phyloP scores from a whole-genome alignment of 2,888 invertebrate genomes.

The Drosophila nr. fundita region DNA sequence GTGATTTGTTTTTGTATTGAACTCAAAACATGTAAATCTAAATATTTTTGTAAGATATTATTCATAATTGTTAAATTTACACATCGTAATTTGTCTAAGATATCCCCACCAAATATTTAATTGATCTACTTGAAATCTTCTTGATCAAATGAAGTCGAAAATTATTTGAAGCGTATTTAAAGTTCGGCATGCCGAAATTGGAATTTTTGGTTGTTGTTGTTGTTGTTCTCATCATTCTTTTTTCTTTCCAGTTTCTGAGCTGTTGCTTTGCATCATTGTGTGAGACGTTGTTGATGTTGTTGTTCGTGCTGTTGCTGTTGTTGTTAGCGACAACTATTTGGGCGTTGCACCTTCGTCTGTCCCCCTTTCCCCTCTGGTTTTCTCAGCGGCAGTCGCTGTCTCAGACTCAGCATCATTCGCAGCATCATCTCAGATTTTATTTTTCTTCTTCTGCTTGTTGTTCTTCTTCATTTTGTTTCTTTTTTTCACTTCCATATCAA shows the following conservation, averaged over 20 bases:
- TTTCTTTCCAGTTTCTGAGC: conserved; percentile 22
- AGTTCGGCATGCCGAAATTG: conserved; percentile 12
- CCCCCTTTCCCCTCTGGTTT: not conserved
- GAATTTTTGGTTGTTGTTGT: not conserved
- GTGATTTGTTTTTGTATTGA: not conserved
- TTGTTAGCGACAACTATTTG: conserved; percentile 59
- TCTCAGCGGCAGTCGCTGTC: not conserved
- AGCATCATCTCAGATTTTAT: conserved; percentile 24
- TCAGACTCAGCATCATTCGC: conserved; percentile 8
- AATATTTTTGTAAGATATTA: not conserved
- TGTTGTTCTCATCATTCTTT: conserved; percentile 9
- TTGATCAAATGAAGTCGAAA: not conserved
- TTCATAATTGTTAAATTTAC: not conserved
- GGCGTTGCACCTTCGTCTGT: conserved; percentile 61
- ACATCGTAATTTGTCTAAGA: not conserved
- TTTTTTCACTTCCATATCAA: conserved; percentile 55
- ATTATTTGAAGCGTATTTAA: conserved; percentile 26
- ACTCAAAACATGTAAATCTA: not conserved
- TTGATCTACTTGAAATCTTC: not conserved
- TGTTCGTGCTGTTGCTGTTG: conserved; percentile 34
- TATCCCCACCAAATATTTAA: not conserved
- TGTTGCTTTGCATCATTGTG: conserved; percentile 23
- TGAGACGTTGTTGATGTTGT: conserved; percentile 16
- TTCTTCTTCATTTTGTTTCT: conserved; percentile 12
- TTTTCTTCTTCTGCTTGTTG: not conserved